Percentiles rank a stretch among this genome's conserved stretches.
phyloP scores from a whole-genome alignment of 2,888 invertebrate genomes.

The Microplitis deprimator region DNA sequence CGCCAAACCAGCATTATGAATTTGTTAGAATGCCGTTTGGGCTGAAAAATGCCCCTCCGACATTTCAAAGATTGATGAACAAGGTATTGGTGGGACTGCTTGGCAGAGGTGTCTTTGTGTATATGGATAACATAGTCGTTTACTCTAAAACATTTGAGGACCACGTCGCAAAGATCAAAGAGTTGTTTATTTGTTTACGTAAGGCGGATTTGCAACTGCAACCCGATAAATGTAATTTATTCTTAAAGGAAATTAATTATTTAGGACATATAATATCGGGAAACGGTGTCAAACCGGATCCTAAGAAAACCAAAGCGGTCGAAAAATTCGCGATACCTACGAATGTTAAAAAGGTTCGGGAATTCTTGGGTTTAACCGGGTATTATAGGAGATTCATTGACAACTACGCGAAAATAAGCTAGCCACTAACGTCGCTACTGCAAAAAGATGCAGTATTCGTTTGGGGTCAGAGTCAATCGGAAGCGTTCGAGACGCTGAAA shows the following conservation, averaged over 20 bases:
- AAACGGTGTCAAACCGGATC: not conserved
- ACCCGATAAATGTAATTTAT: too few species aligned
- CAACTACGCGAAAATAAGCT: slow-evolving; percentile 7
- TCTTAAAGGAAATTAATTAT: not conserved
- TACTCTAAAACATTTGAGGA: not conserved
- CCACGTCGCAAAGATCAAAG: not conserved
- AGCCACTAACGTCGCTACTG: slow-evolving; percentile 36
- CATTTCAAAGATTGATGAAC: too few species aligned
- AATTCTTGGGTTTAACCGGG: slow-evolving; percentile 35
- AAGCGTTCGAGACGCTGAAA: not conserved
- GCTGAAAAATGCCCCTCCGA: too few species aligned
- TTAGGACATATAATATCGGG: not conserved
- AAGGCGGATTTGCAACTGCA: not conserved
- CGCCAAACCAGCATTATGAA: too few species aligned
- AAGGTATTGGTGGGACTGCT: too few species aligned
- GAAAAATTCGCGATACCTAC: not conserved
- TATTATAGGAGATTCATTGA: slow-evolving; percentile 42
- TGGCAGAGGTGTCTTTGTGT: too few species aligned
- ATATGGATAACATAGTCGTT: not conserved
- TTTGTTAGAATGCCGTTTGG: too few species aligned
- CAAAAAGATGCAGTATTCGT: slow-evolving; percentile 37
- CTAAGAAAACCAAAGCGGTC: too few species aligned
- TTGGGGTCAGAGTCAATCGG: slow-evolving; percentile 36
- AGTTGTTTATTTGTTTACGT: not conserved
- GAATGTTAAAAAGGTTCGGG: not conserved